phyloP scores from a whole-genome alignment of 2,888 invertebrate species.

The Rhagium mordax region DNA sequence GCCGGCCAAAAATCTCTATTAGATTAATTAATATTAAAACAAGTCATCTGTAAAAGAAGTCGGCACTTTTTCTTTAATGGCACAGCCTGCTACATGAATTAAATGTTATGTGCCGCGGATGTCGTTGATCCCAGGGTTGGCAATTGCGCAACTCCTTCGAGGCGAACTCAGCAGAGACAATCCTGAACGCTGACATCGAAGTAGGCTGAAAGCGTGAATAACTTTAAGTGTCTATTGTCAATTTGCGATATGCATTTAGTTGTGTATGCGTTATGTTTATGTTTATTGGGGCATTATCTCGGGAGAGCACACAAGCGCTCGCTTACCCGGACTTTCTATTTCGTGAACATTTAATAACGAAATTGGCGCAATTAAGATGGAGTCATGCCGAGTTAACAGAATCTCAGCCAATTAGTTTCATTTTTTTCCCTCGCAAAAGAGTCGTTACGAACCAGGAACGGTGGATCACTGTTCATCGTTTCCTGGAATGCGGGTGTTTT shows the following conservation, averaged over 20 bases:
- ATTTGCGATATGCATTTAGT: constrained; percentile 27
- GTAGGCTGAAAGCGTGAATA: constrained; percentile 33
- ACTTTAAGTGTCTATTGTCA: constrained; percentile 38
- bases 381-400: constrained; percentile 11
- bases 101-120: constrained; percentile 31
- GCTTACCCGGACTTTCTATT: constrained; percentile 35
- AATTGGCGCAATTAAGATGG: constrained; percentile 28
- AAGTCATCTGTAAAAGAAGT: constrained; percentile 43
- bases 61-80: constrained; percentile 38
- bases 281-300: constrained; percentile 40
- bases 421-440: neutral
- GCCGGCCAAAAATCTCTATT: constrained; percentile 39
- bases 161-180: constrained; percentile 6
- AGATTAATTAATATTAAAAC: constrained; percentile 43
- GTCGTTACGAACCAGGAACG: no score
- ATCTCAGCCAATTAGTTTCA: neutral
- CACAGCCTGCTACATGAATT: constrained; percentile 37
- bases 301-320: constrained; percentile 7
- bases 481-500: no score
- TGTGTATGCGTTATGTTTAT: constrained; percentile 36
- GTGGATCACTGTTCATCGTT: no score
- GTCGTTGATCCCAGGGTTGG: constrained; percentile 34
- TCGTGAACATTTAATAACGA: constrained; percentile 34
- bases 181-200: constrained; percentile 13
- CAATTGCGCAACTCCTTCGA: constrained; percentile 33